Base-by-base conservation (phyloP, 2,888 invertebrate genomes). In the Polymixis flavicincta region DNA sequence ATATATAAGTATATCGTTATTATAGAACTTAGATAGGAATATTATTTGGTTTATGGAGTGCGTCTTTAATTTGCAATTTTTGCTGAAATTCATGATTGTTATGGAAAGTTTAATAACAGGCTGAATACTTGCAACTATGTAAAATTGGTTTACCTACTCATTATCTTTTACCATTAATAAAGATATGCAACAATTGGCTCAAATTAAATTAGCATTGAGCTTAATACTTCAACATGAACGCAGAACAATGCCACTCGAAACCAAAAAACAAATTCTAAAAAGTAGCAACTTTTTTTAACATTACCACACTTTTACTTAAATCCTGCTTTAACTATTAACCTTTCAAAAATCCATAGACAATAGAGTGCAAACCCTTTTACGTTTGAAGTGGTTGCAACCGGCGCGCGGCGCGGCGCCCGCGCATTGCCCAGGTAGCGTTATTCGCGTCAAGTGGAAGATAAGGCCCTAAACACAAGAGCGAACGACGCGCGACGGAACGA, bases 361-460 rank as follows among this genome's bases (percentile, higher is more conserved):
- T 92, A 86, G 89, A 88, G 70, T 90, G 76, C 76, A 84, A 90
- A 90, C 92, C 94, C 94, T 92, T 92, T 92, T 92, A 83, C 86
- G 90, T 88, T 86, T 93, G 90, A 91, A 94, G 93, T 93, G 92
- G 90, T 78, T 88, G 78, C 76, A 85, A 76, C 86, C 88, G 91
- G 91, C 91, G 92, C 89, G 75, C 86, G n/a, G n/a, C n/a, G n/a
- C 88, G 91, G 91, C 91, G 92, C 89, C 89, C 75, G 89, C 87
- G 92, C 94, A 93, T 28, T 92, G 94, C 74, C 70, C 85, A 88
- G 87, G 87, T 95, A 94, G 92, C 93, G 93, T 88, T 91, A 86
- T 91, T 91, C 89, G 90, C 89, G 90, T 92, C 93, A 93, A 94
- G 93, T 93, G 89, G 88, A 74, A 91, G 92, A 94, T 92, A 93